Evolutionary conservation across 2,888 invertebrate species (phyloP).

Genomic region (Pollenia griseotomentosa): DNA sequence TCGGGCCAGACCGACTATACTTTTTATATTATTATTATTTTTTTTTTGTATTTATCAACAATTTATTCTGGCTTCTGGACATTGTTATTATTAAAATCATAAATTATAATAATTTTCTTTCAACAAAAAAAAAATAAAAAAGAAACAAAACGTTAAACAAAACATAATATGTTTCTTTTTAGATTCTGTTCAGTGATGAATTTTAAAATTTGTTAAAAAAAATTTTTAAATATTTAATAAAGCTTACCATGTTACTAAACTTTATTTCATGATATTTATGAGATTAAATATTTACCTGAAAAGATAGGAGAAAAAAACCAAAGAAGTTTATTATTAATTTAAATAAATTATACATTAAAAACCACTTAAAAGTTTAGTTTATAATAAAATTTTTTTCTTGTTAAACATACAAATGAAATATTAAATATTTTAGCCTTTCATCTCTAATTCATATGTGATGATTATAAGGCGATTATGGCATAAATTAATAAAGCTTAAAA

Average conservation of each 20-base stretch:
- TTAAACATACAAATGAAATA: too few species aligned
- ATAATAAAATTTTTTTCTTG: too few species aligned
- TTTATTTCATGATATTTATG: neutral
- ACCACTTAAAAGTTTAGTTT: too few species aligned
- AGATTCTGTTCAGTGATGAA: neutral
- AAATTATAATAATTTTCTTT: constrained; percentile 38
- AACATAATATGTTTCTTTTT: neutral
- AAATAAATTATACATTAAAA: constrained; percentile 17
- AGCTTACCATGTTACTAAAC: neutral
- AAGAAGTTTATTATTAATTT: constrained; percentile 16
- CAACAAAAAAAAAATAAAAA: too few species aligned
- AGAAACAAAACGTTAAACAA: neutral
- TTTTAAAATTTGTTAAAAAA: neutral
- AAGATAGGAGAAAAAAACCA: constrained; percentile 5
- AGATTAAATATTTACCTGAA: constrained; percentile 48
- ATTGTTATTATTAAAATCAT: constrained; percentile 37
- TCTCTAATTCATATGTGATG: too few species aligned
- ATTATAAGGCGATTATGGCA: too few species aligned
- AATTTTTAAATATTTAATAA: neutral
- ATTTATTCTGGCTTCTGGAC: neutral
- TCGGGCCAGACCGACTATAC: too few species aligned
- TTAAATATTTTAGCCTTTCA: too few species aligned
- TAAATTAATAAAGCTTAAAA: too few species aligned
- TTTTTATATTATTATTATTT: too few species aligned
- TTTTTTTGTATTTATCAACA: neutral